Conservation (phyloP, 2,888 invertebrate species). For the Germaria angustata region DNA sequence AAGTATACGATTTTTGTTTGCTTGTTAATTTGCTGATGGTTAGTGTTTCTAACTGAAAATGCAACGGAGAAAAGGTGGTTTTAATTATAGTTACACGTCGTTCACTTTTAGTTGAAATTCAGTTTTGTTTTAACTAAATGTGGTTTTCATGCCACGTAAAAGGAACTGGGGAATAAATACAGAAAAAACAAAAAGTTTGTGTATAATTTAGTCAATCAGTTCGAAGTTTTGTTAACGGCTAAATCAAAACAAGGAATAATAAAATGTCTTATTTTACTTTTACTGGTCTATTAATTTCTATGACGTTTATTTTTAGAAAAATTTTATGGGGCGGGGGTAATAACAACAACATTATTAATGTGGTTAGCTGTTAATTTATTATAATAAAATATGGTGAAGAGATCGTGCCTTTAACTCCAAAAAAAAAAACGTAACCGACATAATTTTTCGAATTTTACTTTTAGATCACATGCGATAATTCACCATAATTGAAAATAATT, state of each 20-base stretch:
- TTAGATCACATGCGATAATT: too few relatives aligned
- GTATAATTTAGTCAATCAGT: constrained; percentile 14
- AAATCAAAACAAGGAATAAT: constrained; percentile 10
- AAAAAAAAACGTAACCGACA: too few relatives aligned
- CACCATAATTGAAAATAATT: too few relatives aligned
- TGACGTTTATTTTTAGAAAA: neutral
- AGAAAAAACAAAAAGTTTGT: neutral
- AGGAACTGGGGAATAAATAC: neutral
- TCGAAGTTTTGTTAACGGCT: constrained; percentile 3
- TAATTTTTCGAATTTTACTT: too few relatives aligned
- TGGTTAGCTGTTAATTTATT: constrained; percentile 22
- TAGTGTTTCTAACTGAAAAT: neutral
- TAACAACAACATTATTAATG: neutral
- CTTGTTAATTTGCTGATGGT: neutral
- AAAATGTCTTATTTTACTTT: neutral
- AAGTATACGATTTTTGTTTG: neutral
- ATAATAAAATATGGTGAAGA: neutral
- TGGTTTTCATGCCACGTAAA: neutral
- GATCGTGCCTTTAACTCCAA: too few relatives aligned
- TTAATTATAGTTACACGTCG: constrained; percentile 4
- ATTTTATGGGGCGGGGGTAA: neutral
- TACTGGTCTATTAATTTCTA: neutral
- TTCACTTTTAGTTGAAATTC: neutral
- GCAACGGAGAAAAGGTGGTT: neutral
- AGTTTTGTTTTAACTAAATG: neutral